Conservation (phyloP, 2,888 invertebrate species). For the Azorinus chamasolen region DNA sequence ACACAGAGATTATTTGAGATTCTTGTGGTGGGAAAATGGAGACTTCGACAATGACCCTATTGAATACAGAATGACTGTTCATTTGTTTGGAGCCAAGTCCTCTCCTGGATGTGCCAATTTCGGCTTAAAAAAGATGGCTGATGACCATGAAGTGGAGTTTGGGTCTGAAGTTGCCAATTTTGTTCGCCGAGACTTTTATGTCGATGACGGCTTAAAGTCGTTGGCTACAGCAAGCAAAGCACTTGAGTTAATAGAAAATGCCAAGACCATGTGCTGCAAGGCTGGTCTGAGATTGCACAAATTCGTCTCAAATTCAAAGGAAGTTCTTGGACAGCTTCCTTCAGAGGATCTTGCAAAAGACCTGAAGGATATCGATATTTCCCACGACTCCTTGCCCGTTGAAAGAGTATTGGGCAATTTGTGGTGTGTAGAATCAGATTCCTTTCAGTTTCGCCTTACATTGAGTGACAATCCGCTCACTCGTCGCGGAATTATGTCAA, state of each 20-base stretch:
- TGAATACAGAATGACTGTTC: slow-evolving; percentile 56
- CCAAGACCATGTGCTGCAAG: background rate
- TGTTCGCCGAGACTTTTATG: slow-evolving; percentile 39
- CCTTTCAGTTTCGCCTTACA: slow-evolving; percentile 38
- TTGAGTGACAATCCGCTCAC: slow-evolving; percentile 36
- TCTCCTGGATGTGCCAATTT: slow-evolving; percentile 59
- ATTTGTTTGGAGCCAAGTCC: slow-evolving; percentile 58
- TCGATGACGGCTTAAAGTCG: slow-evolving; percentile 49
- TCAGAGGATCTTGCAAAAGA: slow-evolving; percentile 3
- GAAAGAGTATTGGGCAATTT: slow-evolving; percentile 50
- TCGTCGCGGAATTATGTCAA: slow-evolving; percentile 42
- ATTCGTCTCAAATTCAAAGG: too few relatives aligned
- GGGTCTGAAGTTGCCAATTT: slow-evolving; percentile 14
- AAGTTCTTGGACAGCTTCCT: slow-evolving; percentile 25
- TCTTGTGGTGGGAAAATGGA: slow-evolving; percentile 46
- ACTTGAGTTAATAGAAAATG: background rate
- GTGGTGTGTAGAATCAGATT: slow-evolving; percentile 56
- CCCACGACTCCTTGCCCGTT: slow-evolving; percentile 17
- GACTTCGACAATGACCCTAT: slow-evolving; percentile 11
- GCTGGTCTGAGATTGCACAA: slow-evolving; percentile 32
- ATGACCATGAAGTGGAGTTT: slow-evolving; percentile 28
- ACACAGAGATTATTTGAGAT: slow-evolving; percentile 47
- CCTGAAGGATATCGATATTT: slow-evolving; percentile 6
- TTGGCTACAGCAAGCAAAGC: background rate
- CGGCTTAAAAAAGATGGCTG: slow-evolving; percentile 20